phyloP scores from a whole-genome alignment of 2,888 invertebrate genomes.

The Cynaeus angustus region DNA sequence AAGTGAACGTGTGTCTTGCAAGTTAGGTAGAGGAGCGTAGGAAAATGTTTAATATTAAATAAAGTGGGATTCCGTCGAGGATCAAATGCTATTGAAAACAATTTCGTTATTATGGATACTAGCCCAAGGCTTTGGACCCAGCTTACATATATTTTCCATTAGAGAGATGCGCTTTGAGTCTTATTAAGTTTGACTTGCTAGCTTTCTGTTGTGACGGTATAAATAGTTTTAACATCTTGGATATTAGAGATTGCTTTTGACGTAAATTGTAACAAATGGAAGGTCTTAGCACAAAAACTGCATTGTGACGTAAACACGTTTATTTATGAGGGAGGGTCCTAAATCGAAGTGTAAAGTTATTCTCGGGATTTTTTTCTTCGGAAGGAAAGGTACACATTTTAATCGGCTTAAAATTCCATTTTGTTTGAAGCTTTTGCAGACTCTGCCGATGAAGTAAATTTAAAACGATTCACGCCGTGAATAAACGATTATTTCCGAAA shows the following conservation, averaged over 20 bases:
- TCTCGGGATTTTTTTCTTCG: background rate
- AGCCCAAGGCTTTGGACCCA: slow-evolving; percentile 14
- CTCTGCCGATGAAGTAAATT: slow-evolving; percentile 36
- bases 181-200: slow-evolving; percentile 33
- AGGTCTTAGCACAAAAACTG: slow-evolving; percentile 3
- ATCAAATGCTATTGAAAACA: slow-evolving; percentile 27
- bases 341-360: slow-evolving; percentile 4
- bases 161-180: slow-evolving; percentile 31
- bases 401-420: slow-evolving; percentile 19
- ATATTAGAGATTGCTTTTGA: slow-evolving; percentile 18
- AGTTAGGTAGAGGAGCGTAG: background rate
- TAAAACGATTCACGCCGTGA: slow-evolving; percentile 20
- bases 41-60: slow-evolving; percentile 18
- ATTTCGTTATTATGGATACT: slow-evolving; percentile 29
- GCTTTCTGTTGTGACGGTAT: slow-evolving; percentile 14
- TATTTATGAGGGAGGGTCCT: slow-evolving; percentile 5
- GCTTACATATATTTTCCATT: slow-evolving; percentile 50
- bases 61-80: slow-evolving; percentile 20
- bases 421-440: slow-evolving; percentile 4
- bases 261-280: slow-evolving; percentile 26
- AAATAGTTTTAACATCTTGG: slow-evolving; percentile 17
- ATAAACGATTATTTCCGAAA: slow-evolving; percentile 48
- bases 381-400: slow-evolving; percentile 4
- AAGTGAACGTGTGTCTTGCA: slow-evolving; percentile 2
- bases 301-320: background rate